Base-by-base conservation (phyloP, 2,113 vertebrate genomes). In the Forbesichthys papilliferus region DNA sequence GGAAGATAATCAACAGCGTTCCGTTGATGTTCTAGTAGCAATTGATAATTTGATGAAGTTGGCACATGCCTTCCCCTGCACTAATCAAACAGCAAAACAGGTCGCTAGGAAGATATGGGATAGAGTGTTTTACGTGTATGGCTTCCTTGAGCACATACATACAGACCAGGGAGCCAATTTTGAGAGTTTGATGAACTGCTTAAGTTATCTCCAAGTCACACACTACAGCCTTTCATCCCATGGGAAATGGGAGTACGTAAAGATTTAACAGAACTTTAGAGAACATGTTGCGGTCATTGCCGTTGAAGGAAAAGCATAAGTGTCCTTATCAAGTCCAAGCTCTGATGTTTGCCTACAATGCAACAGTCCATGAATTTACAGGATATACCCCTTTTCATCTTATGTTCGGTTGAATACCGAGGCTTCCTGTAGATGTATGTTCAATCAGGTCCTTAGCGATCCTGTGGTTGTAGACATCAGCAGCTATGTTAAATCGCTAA, bases 191-290 rank as follows among this genome's bases (percentile, higher is more conserved):
- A 13, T 6, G 52, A 53, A 16, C 49, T 52, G 14, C 61, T 72
- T 1, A 66, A 36, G 20, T 33, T 72, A 2, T 53, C 1, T 14
- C 13, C 3, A 72, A 72, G 33, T 69, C 68, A 13, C 68, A 59
- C 55, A 68, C 42, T 9, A 68, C 42, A 11, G 14, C 54, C 6
- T 48, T 59, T n/a, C 54, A 68, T 11, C 66, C 55, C 54, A 68
- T 68, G 66, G 66, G 66, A n/a, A 68, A 68, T 20, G 58, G 68
- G 20, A 51, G 68, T 9, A 54, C 49, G 3, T 58, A 71, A 54
- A 27, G 68, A 14, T 56, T 71, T 49, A 71, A 49, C 27, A 1
- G 49, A 52, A 16, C 27, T 27, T 27, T 27, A 27, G 27, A 2
- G 2, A 27, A 27, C 27, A 27, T 27, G 27, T 27, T 27, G 27